Conservation (phyloP, 2,888 invertebrate genomes). For the Apotomis betuletana region DNA sequence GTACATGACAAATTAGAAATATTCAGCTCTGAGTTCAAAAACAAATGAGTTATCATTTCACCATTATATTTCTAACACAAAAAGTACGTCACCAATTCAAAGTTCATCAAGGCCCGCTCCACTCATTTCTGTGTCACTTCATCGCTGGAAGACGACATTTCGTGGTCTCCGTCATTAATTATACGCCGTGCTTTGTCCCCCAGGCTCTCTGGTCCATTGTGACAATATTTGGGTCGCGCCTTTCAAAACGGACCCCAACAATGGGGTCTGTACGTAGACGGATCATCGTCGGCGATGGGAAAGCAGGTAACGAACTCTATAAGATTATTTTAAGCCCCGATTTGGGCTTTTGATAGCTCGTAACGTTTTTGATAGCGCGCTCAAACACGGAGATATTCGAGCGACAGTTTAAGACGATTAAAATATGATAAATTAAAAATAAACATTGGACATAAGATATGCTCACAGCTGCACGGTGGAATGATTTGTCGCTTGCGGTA, state of each 20-base stretch:
- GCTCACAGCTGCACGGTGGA: neutral
- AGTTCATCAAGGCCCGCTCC: constrained; percentile 41
- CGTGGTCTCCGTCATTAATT: constrained; percentile 81
- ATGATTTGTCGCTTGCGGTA: neutral
- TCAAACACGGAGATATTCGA: constrained; percentile 10
- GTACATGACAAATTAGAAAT: no score
- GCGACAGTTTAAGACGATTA: constrained; percentile 37
- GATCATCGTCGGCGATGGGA: constrained; percentile 71
- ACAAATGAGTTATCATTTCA: neutral
- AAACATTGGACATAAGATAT: neutral
- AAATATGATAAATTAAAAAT: constrained; percentile 4
- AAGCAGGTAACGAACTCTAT: constrained; percentile 59
- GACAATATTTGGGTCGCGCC: constrained; percentile 80
- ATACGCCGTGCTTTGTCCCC: constrained; percentile 78
- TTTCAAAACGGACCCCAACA: constrained; percentile 71
- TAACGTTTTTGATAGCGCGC: constrained; percentile 1
- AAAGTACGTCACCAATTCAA: neutral
- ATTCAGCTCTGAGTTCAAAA: no score
- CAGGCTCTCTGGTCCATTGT: constrained; percentile 74
- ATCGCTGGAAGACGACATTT: constrained; percentile 74
- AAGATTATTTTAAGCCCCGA: constrained; percentile 41
- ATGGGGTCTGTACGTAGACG: constrained; percentile 71
- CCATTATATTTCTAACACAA: neutral
- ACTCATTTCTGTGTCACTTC: constrained; percentile 54
- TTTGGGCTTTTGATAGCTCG: constrained; percentile 33